Base-by-base conservation (phyloP, 2,113 vertebrate genomes). In the Bagarius yarrelli region DNA sequence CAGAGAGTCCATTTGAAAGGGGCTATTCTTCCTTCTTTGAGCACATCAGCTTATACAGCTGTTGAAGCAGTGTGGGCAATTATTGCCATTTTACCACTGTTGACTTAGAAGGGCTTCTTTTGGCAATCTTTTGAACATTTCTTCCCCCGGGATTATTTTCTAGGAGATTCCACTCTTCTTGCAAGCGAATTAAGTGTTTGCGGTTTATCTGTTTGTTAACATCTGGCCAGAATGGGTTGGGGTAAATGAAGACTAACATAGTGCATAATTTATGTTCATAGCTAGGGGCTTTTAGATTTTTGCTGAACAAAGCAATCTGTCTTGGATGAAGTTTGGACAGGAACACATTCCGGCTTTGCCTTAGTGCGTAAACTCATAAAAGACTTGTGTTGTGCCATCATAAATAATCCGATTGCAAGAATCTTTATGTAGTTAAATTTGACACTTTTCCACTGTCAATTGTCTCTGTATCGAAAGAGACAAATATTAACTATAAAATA, bases 31-130 rank as follows among this genome's bases (percentile, higher is more conserved):
- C 79, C 78, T 83, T 66, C 83, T 44, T 69, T 15, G 34, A 78
- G 79, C 83, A 88, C 85, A 87, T 89, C 85, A 85, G 76, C 87
- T 90, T 84, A 67, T 83, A 85, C 89, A 86, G 91, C 92, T 91
- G 90, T 90, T 84, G 56, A 79, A 87, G 84, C 87, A 84, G 69
- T 34, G 84, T 74, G 80, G 34, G 75, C 78, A 86, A 89, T 88
- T 87, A 89, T 86, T 86, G 81, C 83, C 79, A 85, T 27, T 84
- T 85, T 84, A 81, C 71, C 76, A 16, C 73, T 83, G 81, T 80
- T 82, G 78, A 83, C 82, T 78, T 67, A 44, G 74, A n/a, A 77
- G 59, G 52, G 73, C 78, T 77, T 77, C 76, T 44, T 80, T 57
- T 77, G 66, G 66, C 56, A 64, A 36, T 80, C 80, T 56, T 55